Conservation (phyloP, 2,797 vertebrate genomes). For the Sebastes itinus region DNA sequence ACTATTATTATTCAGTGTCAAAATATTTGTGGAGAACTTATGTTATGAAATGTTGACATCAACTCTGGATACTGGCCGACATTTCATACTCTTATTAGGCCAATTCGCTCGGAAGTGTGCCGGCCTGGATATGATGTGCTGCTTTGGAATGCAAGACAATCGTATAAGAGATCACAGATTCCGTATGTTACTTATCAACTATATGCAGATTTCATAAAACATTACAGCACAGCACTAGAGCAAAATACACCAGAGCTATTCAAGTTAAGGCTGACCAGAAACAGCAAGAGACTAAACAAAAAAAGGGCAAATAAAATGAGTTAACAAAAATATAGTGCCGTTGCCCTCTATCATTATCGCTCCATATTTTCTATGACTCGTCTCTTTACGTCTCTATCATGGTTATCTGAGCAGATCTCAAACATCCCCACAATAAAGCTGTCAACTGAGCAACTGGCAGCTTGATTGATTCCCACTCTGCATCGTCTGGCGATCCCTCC, state of each 20-base stretch:
- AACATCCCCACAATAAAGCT: constrained; percentile 50
- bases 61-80: background rate
- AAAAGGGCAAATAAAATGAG: background rate
- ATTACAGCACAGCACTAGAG: background rate
- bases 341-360: background rate
- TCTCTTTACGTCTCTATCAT: constrained; percentile 30
- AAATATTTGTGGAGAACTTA: background rate
- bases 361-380: constrained; percentile 25
- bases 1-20: background rate
- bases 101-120: background rate
- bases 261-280: background rate
- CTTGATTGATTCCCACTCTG: constrained; percentile 47
- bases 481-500: constrained; percentile 24
- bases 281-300: background rate
- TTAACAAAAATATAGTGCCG: background rate
- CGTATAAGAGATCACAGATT: background rate
- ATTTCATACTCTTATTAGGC: background rate
- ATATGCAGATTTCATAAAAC: background rate
- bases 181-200: background rate
- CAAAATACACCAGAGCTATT: background rate
- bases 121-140: background rate
- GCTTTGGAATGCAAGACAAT: background rate
- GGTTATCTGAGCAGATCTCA: constrained; percentile 43
- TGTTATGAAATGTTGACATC: background rate
- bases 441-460: constrained; percentile 50